Evolutionary conservation across 2,113 vertebrate species (phyloP), one percentile per base, ranked within the genome.

Genomic region (Etheostoma spectabile): DNA sequence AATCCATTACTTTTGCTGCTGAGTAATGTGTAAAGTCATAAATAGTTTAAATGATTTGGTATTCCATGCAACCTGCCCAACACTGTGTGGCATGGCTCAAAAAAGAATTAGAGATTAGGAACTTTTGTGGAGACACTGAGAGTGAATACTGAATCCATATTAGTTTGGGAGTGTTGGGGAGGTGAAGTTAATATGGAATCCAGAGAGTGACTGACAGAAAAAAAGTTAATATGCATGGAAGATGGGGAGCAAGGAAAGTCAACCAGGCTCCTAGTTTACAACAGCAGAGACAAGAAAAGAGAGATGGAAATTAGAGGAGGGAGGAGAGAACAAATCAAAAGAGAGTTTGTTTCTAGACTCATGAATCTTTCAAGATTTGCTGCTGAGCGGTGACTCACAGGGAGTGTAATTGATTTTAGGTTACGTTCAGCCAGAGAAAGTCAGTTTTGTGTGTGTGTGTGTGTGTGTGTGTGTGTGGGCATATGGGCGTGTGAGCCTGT

Each of bases 361-460:
- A 80, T 86, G 78, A 77, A 86, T 86, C 21, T 86, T 79, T 86
- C 67, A 86, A 16, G 27, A 48, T 57, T 51, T 82, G 83, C 74
- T 62, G 70, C 74, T 1, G 33, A 84, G 74, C 2, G 3, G 10
- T 35, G 45, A 46, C 71, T 15, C 24, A 4, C 59, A 27, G n/a
- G n/a, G 71, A 62, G 67, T 10, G 21, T 38, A 62, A 80, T n/a
- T 71, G 52, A 55, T 35, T 48, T 77, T 72, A 46, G 15, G 27
- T 63, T 75, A 48, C 60, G 74, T 38, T 79, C 74, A 69, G 59
- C 73, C 42, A 70, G 24, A 74, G 63, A 73, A 57, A 78, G 51
- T 78, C 70, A 12, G 11, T 48, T 59, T 15, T 59, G 60, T 69
- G 51, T 55, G 46, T 33, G 38, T 24, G 30, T 72, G 52, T 52